A percentile compares a stretch with the other conserved stretches of the same genome.
Conservation (phyloP, 1,140 invertebrate genomes). For the Zaprionus ornatus region DNA sequence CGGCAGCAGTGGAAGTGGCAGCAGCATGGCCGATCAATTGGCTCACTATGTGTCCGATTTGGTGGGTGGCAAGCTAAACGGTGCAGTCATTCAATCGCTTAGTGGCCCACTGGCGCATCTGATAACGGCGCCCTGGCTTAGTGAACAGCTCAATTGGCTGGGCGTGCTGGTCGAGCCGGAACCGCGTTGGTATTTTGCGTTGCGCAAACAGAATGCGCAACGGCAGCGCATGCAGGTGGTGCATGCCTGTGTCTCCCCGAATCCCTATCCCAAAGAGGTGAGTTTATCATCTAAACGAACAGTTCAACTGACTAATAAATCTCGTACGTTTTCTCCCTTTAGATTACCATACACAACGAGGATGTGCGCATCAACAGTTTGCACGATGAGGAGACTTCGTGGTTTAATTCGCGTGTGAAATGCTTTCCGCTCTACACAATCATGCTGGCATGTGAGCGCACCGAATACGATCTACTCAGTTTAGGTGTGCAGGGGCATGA, state of each 20-base stretch:
- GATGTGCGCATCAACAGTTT: slow-evolving; percentile 86
- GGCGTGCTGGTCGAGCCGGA: slow-evolving; percentile 91
- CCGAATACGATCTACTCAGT: slow-evolving; percentile 89
- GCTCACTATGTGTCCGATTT: slow-evolving; percentile 84
- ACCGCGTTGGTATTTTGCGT: slow-evolving; percentile 88
- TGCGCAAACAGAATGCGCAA: slow-evolving; percentile 85
- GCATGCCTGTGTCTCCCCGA: slow-evolving; percentile 90
- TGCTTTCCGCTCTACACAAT: slow-evolving; percentile 94
- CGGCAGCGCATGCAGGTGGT: slow-evolving; percentile 86
- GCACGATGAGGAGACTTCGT: slow-evolving; percentile 84
- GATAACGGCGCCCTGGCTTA: slow-evolving; percentile 86
- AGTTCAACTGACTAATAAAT: background rate
- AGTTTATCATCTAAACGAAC: slow-evolving; percentile 41
- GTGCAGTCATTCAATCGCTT: slow-evolving; percentile 85
- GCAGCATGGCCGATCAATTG: slow-evolving; percentile 78
- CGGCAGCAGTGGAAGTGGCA: slow-evolving; percentile 21
- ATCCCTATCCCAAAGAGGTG: slow-evolving; percentile 90
- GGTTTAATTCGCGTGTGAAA: slow-evolving; percentile 87
- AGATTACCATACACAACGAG: slow-evolving; percentile 88
- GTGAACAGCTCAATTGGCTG: slow-evolving; percentile 88
- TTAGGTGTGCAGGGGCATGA: slow-evolving; percentile 88
- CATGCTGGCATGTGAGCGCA: slow-evolving; percentile 89
- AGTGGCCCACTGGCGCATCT: slow-evolving; percentile 84
- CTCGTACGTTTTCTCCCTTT: background rate
- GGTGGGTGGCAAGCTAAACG: slow-evolving; percentile 84